Evolutionary conservation across 2,113 vertebrate species (phyloP), one percentile per base, ranked within the genome.

Genomic region (Clarias macrocephalus): DNA sequence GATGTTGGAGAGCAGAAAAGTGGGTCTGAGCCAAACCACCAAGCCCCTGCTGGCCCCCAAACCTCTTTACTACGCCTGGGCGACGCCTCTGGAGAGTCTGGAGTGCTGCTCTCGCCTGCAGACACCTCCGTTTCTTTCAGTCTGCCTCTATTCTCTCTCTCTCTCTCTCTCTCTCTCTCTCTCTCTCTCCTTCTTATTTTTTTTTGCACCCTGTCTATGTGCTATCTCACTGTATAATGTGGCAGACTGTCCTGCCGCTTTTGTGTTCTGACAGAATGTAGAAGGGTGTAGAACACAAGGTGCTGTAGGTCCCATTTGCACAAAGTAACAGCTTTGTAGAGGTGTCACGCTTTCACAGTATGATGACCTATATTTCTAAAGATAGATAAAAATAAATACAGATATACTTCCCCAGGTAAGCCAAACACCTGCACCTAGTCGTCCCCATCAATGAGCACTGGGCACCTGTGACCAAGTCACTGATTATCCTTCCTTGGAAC

Each of bases 11-110:
- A 65, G 16, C 42, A 56, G 23, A 33, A 23, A 73, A 56, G 48
- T 87, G 48, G 62, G 72, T 42, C 60, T 79, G 60, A 48, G 86
- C 86, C 86, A 87, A 84, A 68, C 81, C 86, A 33, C 62, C 30
- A 62, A 62, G 42, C 68, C 68, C 68, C 83, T 72, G 25, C 68
- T 72, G 25, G 25, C 65, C 56, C 21, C 65, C 54, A 37, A 28
- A 16, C 30, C 72, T 42, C 70, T 82, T 87, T 82, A 75, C 86
- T 63, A 72, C 77, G 81, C 83, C 86, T 42, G 73, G 82, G 62
- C 33, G 73, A 87, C 62, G 86, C 86, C 86, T 87, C 60, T 68
- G 21, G 68, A 77, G 86, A 25, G 70, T n/a, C 81, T 83, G 48
- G 57, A 65, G 81, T 87, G 59, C 48, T 83, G 85, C 66, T 48